Evolutionary conservation across 2,888 invertebrate species (phyloP), one percentile per base, ranked within the genome.

Genomic region (Diploptera punctata): DNA sequence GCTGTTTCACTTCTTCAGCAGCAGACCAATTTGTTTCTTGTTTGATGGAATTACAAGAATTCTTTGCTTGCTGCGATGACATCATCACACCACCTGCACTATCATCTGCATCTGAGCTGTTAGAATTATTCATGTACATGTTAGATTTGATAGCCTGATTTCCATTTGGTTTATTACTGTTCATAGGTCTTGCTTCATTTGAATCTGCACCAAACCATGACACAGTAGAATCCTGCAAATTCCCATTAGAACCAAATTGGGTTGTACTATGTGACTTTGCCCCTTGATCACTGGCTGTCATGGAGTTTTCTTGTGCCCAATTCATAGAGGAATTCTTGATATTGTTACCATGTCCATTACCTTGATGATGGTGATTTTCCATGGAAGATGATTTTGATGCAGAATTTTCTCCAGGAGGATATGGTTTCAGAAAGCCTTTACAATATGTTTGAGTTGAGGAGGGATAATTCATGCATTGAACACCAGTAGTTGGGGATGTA

Each of bases 351-450:
- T 19, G 13, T 18, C 26, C 31, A 60, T 38, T 69, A 26, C 26
- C 19, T 21, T 72, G 67, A 9, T 65, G 70, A 33, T n/a, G 29
- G n/a, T 26, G 49, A 9, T 44, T 70, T n/a, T 73, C 69, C 21
- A 52, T 24, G 54, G 38, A 24, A 44, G 49, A 24, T 38, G 52
- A 21, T 70, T 70, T 73, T 10, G 61, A 31, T 7, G 47, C 7
- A 33, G 57, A 68, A 68, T 33, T 47, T 47, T 87, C 87, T 3
- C 85, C 83, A 3, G 89, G 88, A 52, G 89, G 89, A 76, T 87
- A 88, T 0, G 90, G 89, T 80, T 89, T 89, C 18, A 90, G 79
- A 79, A 89, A 90, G 7, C 69, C 74, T 72, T 71, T 75, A 72
- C 67, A 76, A 70, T 76, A 76, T 21, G 74, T 75, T 3, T 76